phyloP scores from a whole-genome alignment of 2,888 invertebrate genomes.

The Drosophila ustulata region DNA sequence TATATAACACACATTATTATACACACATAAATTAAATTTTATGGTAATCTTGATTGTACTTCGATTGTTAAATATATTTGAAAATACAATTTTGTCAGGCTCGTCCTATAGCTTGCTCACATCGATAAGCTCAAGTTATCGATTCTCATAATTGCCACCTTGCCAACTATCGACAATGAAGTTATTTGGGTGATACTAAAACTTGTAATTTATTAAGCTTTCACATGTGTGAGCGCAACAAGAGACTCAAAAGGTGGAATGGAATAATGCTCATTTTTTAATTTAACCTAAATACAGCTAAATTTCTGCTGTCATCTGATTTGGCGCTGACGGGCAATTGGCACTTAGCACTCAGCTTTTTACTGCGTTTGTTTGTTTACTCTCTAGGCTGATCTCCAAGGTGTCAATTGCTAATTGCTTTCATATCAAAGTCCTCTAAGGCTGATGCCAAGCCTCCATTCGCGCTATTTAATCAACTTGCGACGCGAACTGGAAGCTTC shows the following conservation, averaged over 20 bases:
- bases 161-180: not conserved
- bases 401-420: constrained; percentile 58
- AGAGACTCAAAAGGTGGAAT: not conserved
- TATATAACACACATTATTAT: not conserved
- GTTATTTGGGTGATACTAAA: not conserved
- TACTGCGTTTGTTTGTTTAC: constrained; percentile 16
- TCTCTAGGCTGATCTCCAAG: constrained; percentile 35
- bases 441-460: constrained; percentile 15
- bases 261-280: not conserved
- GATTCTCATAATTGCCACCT: too few species aligned
- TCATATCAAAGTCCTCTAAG: constrained; percentile 21
- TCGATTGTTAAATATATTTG: too few species aligned
- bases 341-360: not conserved
- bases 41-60: too few species aligned
- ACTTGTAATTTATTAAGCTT: not conserved
- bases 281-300: not conserved
- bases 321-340: not conserved
- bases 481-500: constrained; percentile 41
- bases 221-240: not conserved
- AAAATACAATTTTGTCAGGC: too few species aligned
- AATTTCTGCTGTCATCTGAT: not conserved
- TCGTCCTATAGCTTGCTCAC: too few species aligned
- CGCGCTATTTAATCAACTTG: constrained; percentile 47
- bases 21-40: too few species aligned
- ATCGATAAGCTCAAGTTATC: too few species aligned